Evolutionary conservation across 92 coral and sea anemone species (phyloP), one percentile per base, ranked within the genome.

Genomic region (Zoanthus sociatus): DNA sequence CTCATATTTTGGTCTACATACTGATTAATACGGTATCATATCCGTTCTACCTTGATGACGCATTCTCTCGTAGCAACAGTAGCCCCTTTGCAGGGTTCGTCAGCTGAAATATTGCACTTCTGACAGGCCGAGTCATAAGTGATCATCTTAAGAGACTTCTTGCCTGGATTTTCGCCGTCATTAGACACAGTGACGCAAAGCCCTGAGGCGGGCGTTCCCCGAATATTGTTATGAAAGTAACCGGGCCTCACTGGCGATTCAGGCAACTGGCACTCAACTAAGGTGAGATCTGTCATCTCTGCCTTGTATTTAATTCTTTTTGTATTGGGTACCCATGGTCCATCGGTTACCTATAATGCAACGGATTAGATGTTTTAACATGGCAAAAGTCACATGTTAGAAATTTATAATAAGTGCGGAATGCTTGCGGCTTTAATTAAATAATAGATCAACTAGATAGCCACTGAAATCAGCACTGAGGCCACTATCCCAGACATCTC

Each of bases 121-220:
- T 77, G 82, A 66, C 82, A 77, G 46, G 82, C 61, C 33, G 82
- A 77, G 37, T 77, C 82, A 42, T 77, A 77, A 3, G 82, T 77
- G 14, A 77, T 77, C 82, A 77, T 77, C 44, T 77, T 77, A 3
- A 77, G 45, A 18, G 66, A 18, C 26, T 77, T 77, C 82, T 53
- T 77, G 51, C 64, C 82, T 16, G 46, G 82, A 77, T 77, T 66
- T 30, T 77, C 82, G 1, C 42, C 42, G 42, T 33, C 42, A 33
- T 33, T 33, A 33, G 42, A 33, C 42, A 33, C 42, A 33, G 8
- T 77, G 17, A 77, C 45, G 17, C 82, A 77, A 21, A 77, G 15
- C 1, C 82, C 82, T 7, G 82, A 14, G 1, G 82, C 82, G 26
- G 82, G 15, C 5, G 63, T 53, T n/a, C 82, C 82, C 66, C 64